A percentile compares a stretch with the other conserved stretches of the same genome.
Evolutionary conservation across 2,888 invertebrate species (phyloP).

Genomic region (Habroteleia sp.): DNA sequence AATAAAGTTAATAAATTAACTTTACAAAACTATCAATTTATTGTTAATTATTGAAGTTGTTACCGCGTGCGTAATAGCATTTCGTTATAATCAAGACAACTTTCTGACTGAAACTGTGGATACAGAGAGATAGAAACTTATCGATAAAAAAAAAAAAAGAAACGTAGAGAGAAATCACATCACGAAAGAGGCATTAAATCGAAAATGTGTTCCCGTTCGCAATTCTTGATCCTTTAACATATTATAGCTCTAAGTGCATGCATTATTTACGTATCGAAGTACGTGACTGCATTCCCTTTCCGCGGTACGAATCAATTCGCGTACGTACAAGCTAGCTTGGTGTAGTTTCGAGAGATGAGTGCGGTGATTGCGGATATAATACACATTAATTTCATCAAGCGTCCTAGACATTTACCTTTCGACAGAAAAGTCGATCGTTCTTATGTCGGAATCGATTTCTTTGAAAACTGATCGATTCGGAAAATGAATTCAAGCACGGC

Average conservation of each 20-base stretch:
- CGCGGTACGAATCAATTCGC: constrained; percentile 28
- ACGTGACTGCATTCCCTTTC: constrained; percentile 52
- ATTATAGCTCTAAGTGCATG: constrained; percentile 22
- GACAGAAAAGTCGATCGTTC: constrained; percentile 12
- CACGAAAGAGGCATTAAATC: constrained; percentile 24
- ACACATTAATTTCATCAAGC: constrained; percentile 23
- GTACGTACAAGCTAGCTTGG: constrained; percentile 9
- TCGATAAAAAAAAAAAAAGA: background rate
- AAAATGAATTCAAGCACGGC: background rate
- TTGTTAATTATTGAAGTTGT: too few relatives aligned
- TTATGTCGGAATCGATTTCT: constrained; percentile 13
- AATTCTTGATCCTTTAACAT: constrained; percentile 24
- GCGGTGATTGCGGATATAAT: constrained; percentile 8
- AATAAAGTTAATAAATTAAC: too few relatives aligned
- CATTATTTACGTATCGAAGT: constrained; percentile 36
- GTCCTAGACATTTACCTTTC: constrained; percentile 42
- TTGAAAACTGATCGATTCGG: constrained; percentile 2
- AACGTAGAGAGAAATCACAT: constrained; percentile 14
- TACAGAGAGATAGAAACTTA: too few relatives aligned
- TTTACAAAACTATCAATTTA: too few relatives aligned
- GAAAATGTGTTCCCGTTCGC: constrained; percentile 17
- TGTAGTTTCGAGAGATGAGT: constrained; percentile 30
- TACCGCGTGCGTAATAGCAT: too few relatives aligned
- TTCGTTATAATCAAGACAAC: too few relatives aligned
- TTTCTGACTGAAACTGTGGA: too few relatives aligned